phyloP scores from a whole-genome alignment of 2,113 vertebrate genomes.

The Rhombomys opimus region DNA sequence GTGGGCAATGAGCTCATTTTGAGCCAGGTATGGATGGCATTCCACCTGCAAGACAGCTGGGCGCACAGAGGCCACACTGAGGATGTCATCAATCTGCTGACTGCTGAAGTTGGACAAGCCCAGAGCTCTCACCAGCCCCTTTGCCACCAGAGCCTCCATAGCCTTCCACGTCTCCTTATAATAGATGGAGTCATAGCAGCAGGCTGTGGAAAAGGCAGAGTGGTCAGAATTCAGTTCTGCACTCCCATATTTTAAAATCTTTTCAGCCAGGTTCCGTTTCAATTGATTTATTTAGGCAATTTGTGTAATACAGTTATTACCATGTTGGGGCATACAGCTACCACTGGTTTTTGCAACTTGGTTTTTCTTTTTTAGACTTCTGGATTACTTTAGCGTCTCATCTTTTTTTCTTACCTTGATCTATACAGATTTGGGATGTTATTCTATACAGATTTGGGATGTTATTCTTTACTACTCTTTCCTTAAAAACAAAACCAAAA shows the following conservation, averaged over 20 bases:
- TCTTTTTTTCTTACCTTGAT: not conserved
- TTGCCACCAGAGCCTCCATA: constrained; percentile 95
- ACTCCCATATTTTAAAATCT: not conserved
- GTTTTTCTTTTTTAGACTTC: not conserved
- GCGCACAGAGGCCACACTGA: constrained; percentile 92
- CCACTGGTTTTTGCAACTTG: constrained; percentile 5
- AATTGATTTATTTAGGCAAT: not conserved
- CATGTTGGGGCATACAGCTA: constrained; percentile 1
- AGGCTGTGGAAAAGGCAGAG: too few species aligned
- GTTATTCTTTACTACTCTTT: not conserved
- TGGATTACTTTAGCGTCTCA: not conserved
- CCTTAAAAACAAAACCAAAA: not conserved
- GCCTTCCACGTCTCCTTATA: constrained; percentile 98
- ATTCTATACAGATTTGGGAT: not conserved
- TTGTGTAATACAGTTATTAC: not conserved
- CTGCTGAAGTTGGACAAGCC: constrained; percentile 98
- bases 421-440: not conserved
- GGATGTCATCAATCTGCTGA: constrained; percentile 93
- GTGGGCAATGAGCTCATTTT: constrained; percentile 93
- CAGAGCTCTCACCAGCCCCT: constrained; percentile 95
- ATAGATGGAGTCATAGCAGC: constrained; percentile 91
- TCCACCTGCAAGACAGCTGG: constrained; percentile 98
- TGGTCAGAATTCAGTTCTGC: too few species aligned
- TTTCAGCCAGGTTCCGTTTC: constrained; percentile 11
- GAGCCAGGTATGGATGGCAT: constrained; percentile 95